Conservation (phyloP, 2,888 invertebrate genomes). For the Elegia similella region DNA sequence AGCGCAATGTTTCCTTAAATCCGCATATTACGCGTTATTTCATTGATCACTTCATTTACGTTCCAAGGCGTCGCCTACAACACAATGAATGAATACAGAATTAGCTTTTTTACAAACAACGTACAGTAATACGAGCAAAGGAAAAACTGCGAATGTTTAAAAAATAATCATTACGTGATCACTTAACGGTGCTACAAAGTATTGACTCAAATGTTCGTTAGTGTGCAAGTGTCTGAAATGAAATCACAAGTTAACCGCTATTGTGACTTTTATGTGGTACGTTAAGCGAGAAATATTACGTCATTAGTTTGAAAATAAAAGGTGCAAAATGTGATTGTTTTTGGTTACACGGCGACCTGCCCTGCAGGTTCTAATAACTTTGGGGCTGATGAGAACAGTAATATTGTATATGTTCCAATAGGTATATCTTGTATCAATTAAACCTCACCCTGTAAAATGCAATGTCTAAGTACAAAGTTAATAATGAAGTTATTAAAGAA, state of each 20-base stretch:
- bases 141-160: constrained; percentile 18
- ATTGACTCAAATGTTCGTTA: constrained; percentile 29
- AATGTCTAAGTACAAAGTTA: too few relatives aligned
- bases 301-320: constrained; percentile 13
- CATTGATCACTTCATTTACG: constrained; percentile 22
- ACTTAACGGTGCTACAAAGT: constrained; percentile 21
- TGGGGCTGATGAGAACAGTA: constrained; percentile 11
- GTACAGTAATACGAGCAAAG: constrained; percentile 11
- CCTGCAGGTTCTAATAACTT: not conserved
- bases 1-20: not conserved
- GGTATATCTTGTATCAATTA: too few relatives aligned
- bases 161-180: constrained; percentile 20
- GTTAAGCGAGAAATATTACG: constrained; percentile 14
- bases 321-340: constrained; percentile 12
- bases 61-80: constrained; percentile 21
- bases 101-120: constrained; percentile 17
- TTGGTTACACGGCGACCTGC: not conserved
- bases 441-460: too few relatives aligned
- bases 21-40: not conserved
- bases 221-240: constrained; percentile 27
- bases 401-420: too few relatives aligned
- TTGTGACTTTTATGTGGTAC: constrained; percentile 24
- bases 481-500: too few relatives aligned
- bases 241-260: constrained; percentile 41
- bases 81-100: constrained; percentile 24